Evolutionary conservation across 2,888 invertebrate species (phyloP).

Genomic region (Tridacna gigas): DNA sequence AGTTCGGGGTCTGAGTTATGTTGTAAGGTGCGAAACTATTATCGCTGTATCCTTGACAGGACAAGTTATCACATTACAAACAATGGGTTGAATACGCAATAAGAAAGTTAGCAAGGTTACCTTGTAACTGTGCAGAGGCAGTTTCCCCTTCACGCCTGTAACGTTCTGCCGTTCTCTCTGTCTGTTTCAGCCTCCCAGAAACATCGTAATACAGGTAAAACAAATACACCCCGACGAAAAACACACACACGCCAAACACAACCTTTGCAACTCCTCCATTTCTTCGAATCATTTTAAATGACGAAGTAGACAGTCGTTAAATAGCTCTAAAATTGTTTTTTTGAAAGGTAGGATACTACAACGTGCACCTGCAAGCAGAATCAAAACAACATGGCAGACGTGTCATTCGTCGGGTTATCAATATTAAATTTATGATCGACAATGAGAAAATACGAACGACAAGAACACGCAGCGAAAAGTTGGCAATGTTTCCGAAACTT

Average conservation of each 20-base stretch:
- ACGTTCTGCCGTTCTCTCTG: conserved; percentile 74
- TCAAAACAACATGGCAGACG: conserved; percentile 76
- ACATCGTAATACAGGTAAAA: conserved; percentile 75
- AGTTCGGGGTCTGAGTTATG: too few species aligned
- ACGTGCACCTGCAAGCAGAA: conserved; percentile 20
- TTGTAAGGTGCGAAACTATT: too few species aligned
- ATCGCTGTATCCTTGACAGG: too few species aligned
- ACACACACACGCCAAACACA: conserved; percentile 65
- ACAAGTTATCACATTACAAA: too few species aligned
- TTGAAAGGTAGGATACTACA: background rate
- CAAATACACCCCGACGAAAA: conserved; percentile 73
- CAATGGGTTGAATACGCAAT: too few species aligned
- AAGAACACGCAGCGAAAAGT: too few species aligned
- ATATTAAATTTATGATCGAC: background rate
- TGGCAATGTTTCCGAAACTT: too few species aligned
- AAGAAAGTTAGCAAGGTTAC: conserved; percentile 46
- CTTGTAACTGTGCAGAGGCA: conserved; percentile 77
- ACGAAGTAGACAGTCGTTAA: background rate
- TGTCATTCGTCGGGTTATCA: conserved; percentile 58
- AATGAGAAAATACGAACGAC: background rate
- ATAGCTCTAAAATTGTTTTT: background rate
- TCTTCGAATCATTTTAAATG: conserved; percentile 64
- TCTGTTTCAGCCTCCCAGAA: conserved; percentile 73
- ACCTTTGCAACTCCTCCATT: conserved; percentile 71
- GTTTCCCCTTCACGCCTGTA: conserved; percentile 78